phyloP scores from a whole-genome alignment of 2,113 vertebrate genomes.

The Philantomba maxwellii region DNA sequence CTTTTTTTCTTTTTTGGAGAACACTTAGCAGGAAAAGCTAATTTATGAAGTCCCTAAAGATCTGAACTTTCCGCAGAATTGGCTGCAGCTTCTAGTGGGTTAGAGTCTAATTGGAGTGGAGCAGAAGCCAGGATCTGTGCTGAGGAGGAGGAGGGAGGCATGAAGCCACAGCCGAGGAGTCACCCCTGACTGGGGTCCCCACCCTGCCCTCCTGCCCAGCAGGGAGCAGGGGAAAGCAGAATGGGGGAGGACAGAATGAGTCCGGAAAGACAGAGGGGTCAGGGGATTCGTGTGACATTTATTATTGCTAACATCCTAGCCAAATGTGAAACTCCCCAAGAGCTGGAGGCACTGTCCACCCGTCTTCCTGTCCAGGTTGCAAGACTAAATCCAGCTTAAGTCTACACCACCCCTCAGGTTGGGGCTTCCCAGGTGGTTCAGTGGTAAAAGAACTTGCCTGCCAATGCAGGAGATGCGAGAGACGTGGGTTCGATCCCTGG shows the following conservation, averaged over 20 bases:
- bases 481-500: not conserved
- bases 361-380: not conserved
- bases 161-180: not conserved
- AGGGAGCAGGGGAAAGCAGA: not conserved
- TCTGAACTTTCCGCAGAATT: slow-evolving; percentile 70
- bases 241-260: not conserved
- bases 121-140: slow-evolving; percentile 45
- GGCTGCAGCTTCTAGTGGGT: slow-evolving; percentile 64
- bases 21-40: slow-evolving; percentile 50
- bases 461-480: not conserved
- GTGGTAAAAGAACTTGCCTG: not conserved
- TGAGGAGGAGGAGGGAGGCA: not conserved
- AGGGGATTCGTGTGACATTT: not conserved
- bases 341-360: not conserved
- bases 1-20: slow-evolving; percentile 18
- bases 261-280: not conserved
- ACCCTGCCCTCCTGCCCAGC: not conserved
- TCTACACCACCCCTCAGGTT: not conserved
- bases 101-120: slow-evolving; percentile 70
- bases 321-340: not conserved
- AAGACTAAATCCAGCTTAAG: not conserved
- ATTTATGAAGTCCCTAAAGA: slow-evolving; percentile 71
- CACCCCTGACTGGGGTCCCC: not conserved
- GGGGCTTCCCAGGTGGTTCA: not conserved
- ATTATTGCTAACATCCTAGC: not conserved